Base-by-base conservation (phyloP, 2,888 invertebrate species). In the Lepetodrilus schrolli region DNA sequence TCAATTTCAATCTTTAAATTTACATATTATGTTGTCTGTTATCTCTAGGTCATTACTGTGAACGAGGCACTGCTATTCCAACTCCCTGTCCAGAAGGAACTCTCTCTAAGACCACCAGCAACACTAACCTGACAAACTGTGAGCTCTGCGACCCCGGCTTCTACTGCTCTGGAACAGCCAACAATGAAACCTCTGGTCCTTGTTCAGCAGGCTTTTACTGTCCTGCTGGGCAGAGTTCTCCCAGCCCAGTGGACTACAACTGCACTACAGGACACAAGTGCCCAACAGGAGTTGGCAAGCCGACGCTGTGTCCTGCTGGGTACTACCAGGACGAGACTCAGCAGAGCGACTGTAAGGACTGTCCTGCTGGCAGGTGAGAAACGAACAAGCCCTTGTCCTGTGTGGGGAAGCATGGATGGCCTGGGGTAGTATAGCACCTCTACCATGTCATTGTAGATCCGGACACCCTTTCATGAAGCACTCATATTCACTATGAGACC, bases 161-260 rank as follows among this genome's bases (percentile, higher is more conserved):
- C 74, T 89, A 87, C 81, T 89, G 89, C 75, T 79, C 83, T 10
- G 87, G 87, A 10, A 76, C 79, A 3, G 88, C 82, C 23, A 84
- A 86, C 65, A 86, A 83, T 17, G 78, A 78, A 47, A 75, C 72
- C 43, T 86, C 86, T 23, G 90, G 86, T 4, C 83, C 82, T 0
- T 90, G 90, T 78, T 77, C 79, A 1, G 77, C 87, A n/a, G 86
- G 87, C 4, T 89, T 83, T 75, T 90, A 98, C 88, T 99, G 99
- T 89, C 98, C 99, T 5, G 97, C 97, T 82, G 99, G 99, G 85
- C 97, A 98, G 0, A 97, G 94, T 87, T 80, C 84, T 7, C 95
- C 94, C 21, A 95, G 95, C 83, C 89, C 90, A 20, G 58, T 78
- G 4, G 82, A 84, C 26, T 86, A 81, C 71, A 83, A 84, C 74